These are phyloP conservation scores for Eulemur rubriventer DNA, from an alignment of 2,797 vertebrate genomes.

Conservation along the genomic window DNA sequence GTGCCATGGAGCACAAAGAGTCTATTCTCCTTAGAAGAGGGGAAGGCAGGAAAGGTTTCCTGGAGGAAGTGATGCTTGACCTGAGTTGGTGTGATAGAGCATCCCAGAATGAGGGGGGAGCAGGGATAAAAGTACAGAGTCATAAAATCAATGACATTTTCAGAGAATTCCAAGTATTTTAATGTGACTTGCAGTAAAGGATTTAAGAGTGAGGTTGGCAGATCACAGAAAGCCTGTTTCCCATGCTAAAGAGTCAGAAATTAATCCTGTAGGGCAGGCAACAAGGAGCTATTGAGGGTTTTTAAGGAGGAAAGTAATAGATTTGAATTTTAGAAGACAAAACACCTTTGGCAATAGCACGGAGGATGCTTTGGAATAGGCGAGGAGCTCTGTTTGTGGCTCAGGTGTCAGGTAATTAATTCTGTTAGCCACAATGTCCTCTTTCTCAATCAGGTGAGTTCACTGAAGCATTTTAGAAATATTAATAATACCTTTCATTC, in stretches of 20 bases:
- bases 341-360: not conserved
- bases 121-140: not conserved
- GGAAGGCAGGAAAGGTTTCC: not conserved
- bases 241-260: not conserved
- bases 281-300: not conserved
- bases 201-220: conserved; percentile 11
- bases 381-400: not conserved
- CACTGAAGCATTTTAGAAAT: conserved; percentile 8
- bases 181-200: not conserved
- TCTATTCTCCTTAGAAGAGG: not conserved
- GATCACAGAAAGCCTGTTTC: not conserved
- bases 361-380: not conserved
- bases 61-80: not conserved
- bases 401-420: not conserved
- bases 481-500: conserved; percentile 29
- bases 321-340: not conserved
- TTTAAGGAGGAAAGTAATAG: not conserved
- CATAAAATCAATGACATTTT: not conserved
- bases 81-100: not conserved
- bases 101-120: not conserved
- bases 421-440: not conserved
- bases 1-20: not conserved
- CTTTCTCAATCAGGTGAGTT: not conserved
- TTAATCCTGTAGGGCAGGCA: not conserved
- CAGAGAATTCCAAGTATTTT: not conserved